Evolutionary conservation across 2,113 vertebrate genomes (phyloP).

Genomic region (Puntigrus tetrazona): DNA sequence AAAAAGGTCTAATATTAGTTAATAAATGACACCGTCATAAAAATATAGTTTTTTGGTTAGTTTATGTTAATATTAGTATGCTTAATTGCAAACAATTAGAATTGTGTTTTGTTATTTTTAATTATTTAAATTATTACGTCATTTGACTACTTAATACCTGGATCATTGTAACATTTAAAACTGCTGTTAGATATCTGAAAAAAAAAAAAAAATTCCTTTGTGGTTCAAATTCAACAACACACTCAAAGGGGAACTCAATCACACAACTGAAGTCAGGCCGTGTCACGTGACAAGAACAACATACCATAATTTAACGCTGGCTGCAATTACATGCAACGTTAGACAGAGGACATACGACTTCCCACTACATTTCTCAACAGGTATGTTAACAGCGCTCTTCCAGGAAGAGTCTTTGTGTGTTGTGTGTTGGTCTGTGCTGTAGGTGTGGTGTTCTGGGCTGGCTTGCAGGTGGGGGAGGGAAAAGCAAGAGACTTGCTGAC

Average conservation of each 20-base stretch:
- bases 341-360: conserved; percentile 6
- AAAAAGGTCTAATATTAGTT: neutral
- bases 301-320: neutral
- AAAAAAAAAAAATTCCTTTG: neutral
- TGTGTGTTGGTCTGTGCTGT: neutral
- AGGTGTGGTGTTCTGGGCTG: conserved; percentile 13
- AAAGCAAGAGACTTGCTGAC: conserved; percentile 11
- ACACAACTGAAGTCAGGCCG: neutral
- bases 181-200: neutral
- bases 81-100: neutral
- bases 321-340: conserved; percentile 10
- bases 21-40: neutral
- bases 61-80: too few relatives aligned
- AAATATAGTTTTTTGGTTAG: neutral
- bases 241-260: neutral
- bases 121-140: neutral
- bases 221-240: neutral
- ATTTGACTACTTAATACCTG: neutral
- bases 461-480: conserved; percentile 23
- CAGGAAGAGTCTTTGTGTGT: neutral
- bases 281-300: neutral
- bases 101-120: neutral
- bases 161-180: neutral
- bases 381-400: conserved; percentile 29
- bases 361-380: conserved; percentile 28